Base-by-base conservation (phyloP, 2,888 invertebrate species). In the Caenorhabditis afra region DNA sequence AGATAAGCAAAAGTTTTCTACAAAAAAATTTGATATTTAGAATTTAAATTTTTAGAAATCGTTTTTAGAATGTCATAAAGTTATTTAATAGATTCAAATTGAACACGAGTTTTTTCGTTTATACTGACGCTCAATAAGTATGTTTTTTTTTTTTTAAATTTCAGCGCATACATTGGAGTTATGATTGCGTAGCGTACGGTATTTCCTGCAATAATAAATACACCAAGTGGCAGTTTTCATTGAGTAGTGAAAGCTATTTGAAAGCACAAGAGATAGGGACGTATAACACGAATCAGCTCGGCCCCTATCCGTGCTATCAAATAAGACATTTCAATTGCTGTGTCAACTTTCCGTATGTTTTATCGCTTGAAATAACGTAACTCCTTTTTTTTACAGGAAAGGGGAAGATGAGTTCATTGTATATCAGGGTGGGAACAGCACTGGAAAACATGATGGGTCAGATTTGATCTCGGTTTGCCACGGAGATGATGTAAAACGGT, bases 361-460 rank as follows among this genome's bases (percentile, higher is more conserved):
- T n/a, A n/a, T n/a, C n/a, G n/a, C n/a, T n/a, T n/a, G n/a, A n/a
- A n/a, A n/a, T 7, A 35, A 4, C 35, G 29, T 7, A 29, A 29
- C 29, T 29, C 7, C 7, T 29, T 59, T n/a, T 10, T 18, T 35
- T 5, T 20, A 20, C 11, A 44, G 37, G 10, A 12, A n/a, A n/a
- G 8, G 8, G 11, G 10, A 10, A 22, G 20, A 18, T 18, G 18
- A 45, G 52, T 4, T 45, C 0, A 45, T 73, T 16, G 29, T 29
- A 29, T 79, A 67, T 11, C 62, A 79, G 62, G 73, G 79, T 12
- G 79, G 79, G 3, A 67, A 58, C 22, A 73, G 61, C 39, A 62
- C 58, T 22, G 59, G 61, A 14, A 79, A 67, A 35, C 53, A 73
- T 29, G 73, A 67, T n/a, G 79, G 73, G 14, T 22, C 50, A 11